Conservation (phyloP, 2,113 vertebrate species). For the Amia ocellicauda region DNA sequence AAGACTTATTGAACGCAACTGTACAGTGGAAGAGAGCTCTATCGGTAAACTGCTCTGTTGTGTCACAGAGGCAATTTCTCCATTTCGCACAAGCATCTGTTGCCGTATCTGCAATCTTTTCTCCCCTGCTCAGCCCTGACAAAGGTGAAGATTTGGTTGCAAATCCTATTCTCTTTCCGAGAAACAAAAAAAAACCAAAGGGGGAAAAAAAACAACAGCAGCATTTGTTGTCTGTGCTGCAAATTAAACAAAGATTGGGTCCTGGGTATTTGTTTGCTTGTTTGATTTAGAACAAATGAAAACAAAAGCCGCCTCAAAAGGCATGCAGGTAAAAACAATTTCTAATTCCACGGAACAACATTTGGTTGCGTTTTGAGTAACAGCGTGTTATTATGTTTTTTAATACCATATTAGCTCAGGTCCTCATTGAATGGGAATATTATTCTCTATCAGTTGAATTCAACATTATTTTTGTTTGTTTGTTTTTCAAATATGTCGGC, state of each 20-base stretch:
- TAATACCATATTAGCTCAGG: too few relatives aligned
- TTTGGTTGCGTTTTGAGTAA: background rate
- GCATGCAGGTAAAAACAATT: background rate
- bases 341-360: background rate
- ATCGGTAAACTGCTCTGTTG: conserved; percentile 52
- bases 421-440: too few relatives aligned
- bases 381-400: background rate
- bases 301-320: background rate
- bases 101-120: conserved; percentile 46
- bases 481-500: too few relatives aligned
- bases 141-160: conserved; percentile 7
- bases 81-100: conserved; percentile 53
- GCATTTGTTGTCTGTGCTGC: background rate
- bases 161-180: background rate
- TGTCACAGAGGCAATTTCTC: conserved; percentile 39
- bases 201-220: background rate
- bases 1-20: conserved; percentile 56
- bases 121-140: conserved; percentile 28
- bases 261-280: background rate
- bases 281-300: background rate
- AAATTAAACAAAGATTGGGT: background rate
- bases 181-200: background rate
- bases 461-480: too few relatives aligned
- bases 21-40: conserved; percentile 54
- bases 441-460: too few relatives aligned